These are phyloP conservation scores for Calycopis cecrops DNA, from an alignment of 1,140 invertebrate species.

Conservation along the genomic window DNA sequence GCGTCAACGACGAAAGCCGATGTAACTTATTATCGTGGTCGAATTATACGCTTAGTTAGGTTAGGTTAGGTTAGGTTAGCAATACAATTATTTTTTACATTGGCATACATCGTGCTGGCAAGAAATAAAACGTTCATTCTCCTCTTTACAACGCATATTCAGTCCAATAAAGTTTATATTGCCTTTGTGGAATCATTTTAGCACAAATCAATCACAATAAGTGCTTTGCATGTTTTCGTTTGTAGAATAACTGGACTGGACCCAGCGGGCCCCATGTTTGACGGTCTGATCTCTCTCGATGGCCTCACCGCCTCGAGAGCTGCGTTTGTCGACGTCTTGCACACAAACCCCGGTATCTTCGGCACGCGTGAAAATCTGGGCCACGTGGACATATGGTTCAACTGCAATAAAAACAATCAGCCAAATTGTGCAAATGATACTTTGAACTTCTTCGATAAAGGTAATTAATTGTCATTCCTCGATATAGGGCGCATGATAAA, in stretches of 20 bases:
- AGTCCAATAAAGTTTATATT: too few species aligned
- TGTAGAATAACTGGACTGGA: conserved; percentile 33
- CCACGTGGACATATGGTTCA: conserved; percentile 24
- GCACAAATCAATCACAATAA: not conserved
- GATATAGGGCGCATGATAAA: too few species aligned
- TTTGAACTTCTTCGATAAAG: not conserved
- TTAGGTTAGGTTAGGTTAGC: too few species aligned
- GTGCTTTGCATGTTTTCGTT: conserved; percentile 3
- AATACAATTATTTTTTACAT: too few species aligned
- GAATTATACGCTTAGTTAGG: too few species aligned
- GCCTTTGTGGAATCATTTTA: too few species aligned
- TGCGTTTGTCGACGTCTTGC: conserved; percentile 62
- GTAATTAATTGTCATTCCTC: not conserved
- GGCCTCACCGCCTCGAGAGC: conserved; percentile 35
- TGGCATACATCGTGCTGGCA: too few species aligned
- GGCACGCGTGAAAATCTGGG: conserved; percentile 28
- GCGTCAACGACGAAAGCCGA: too few species aligned
- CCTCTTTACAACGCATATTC: too few species aligned
- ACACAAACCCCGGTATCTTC: conserved; percentile 33
- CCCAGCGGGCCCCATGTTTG: conserved; percentile 29
- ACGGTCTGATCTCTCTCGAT: not conserved
- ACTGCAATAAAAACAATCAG: conserved; percentile 15
- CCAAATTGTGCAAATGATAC: conserved; percentile 17
- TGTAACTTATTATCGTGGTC: too few species aligned
- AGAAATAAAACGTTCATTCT: too few species aligned